Evolutionary conservation across 1,140 invertebrate species (phyloP), one percentile per base, ranked within the genome.

Genomic region (Pseudomyrmex concolor): DNA sequence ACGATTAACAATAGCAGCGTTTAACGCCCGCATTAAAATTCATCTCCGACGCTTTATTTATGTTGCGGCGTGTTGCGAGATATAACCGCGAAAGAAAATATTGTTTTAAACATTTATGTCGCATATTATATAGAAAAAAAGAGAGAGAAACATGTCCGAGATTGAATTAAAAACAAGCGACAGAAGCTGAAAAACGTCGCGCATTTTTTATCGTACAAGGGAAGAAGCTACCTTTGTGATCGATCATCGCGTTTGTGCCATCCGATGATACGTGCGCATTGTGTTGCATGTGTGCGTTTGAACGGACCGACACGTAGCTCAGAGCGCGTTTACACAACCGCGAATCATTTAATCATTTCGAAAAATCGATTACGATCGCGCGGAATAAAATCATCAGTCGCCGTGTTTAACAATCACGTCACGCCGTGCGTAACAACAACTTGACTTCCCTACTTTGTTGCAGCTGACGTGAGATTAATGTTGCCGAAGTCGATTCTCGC

Each of bases 1-100:
- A 48, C 50, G 68, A 62, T 87, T 84, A 59, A 59, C 54, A 59
- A 55, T 72, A 59, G 48, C 83, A 62, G 19, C 50, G 22, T 71
- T 80, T 59, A 80, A 59, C 54, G 66, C 15, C 19, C 12, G 43
- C 43, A 55, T 59, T 48, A 50, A 80, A 80, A 80, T 19, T 48
- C 54, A 34, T 34, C 34, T 34, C 34, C 22, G 19, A 10, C 48
- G 55, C 54, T 34, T 80, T 78, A 78, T 70, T 80, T 60, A 70
- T 15, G 43, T 15, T n/a, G 54, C 43, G 8, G 34, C 34, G 34
- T 34, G 34, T 7, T 7, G 34, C 5, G 34, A 34, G 34, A 34
- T 34, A 34, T 7, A 7, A 34, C 34, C 34, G 34, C 34, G 34
- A 34, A 34, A 34, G 34, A 34, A 34, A 34, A 34, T 34, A 34